Conservation (phyloP, 2,888 invertebrate genomes). For the Pterobdella sp. region DNA sequence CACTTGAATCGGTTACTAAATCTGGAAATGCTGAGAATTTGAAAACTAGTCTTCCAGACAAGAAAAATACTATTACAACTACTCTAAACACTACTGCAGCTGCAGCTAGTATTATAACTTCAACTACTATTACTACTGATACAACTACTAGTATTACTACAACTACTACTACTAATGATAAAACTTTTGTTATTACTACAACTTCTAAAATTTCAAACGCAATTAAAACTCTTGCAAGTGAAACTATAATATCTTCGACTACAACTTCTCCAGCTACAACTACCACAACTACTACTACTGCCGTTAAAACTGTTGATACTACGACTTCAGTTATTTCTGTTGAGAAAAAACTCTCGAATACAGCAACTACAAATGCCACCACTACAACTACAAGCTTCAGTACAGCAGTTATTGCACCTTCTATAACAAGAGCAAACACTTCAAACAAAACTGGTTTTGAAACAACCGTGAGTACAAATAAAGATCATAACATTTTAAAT, state of each 20-base stretch:
- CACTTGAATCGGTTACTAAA: slow-evolving; percentile 5
- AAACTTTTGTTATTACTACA: not conserved
- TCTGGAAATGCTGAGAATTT: not conserved
- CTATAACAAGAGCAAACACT: not conserved
- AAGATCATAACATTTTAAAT: no score
- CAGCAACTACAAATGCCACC: no score
- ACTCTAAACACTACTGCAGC: not conserved
- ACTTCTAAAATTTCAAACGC: not conserved
- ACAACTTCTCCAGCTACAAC: not conserved
- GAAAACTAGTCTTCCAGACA: not conserved
- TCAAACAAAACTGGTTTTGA: not conserved
- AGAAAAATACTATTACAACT: not conserved
- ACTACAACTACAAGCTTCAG: no score
- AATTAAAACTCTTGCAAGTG: not conserved
- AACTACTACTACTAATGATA: not conserved
- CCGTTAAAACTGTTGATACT: no score
- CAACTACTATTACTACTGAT: not conserved
- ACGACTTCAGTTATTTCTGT: no score
- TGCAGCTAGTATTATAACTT: not conserved
- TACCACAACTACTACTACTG: no score
- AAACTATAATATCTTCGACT: not conserved
- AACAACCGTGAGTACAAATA: not conserved
- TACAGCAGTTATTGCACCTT: no score
- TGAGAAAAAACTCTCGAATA: no score
- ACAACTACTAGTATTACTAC: not conserved